Evolutionary conservation across 2,113 vertebrate genomes (phyloP).

Genomic region (Camelus dromedarius): DNA sequence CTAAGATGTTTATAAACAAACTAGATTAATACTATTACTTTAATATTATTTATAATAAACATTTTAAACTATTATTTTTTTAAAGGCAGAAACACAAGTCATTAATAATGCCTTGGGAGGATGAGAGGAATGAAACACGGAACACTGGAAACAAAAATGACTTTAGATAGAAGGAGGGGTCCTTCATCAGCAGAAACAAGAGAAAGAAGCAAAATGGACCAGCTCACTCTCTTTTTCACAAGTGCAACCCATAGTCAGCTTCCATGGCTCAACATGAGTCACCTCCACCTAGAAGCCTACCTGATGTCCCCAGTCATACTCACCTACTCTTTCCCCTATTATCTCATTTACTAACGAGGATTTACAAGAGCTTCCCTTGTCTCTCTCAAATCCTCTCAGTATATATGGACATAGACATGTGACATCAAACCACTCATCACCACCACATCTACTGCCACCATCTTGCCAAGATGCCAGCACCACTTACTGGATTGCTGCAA

Average conservation of each 20-base stretch:
- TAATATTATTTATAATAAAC: background rate
- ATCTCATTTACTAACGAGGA: background rate
- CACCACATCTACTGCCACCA: background rate
- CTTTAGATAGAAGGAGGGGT: background rate
- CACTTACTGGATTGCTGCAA: background rate
- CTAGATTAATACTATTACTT: background rate
- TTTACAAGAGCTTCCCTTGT: background rate
- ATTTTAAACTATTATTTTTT: background rate
- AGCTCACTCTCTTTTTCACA: background rate
- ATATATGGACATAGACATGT: no score
- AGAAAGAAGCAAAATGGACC: background rate
- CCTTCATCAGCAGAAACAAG: background rate
- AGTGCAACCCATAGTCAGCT: background rate
- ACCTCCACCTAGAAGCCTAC: background rate
- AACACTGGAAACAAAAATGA: background rate
- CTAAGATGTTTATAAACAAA: background rate
- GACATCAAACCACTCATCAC: background rate
- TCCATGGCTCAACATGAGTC: background rate
- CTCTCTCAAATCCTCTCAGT: background rate
- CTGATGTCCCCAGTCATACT: background rate
- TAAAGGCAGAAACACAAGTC: background rate
- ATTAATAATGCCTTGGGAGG: background rate
- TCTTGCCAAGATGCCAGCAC: background rate
- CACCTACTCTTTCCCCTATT: background rate
- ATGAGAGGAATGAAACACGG: background rate